These are phyloP conservation scores for Oreochromis aureus DNA, from an alignment of 2,113 vertebrate genomes.

Conservation along the genomic window DNA sequence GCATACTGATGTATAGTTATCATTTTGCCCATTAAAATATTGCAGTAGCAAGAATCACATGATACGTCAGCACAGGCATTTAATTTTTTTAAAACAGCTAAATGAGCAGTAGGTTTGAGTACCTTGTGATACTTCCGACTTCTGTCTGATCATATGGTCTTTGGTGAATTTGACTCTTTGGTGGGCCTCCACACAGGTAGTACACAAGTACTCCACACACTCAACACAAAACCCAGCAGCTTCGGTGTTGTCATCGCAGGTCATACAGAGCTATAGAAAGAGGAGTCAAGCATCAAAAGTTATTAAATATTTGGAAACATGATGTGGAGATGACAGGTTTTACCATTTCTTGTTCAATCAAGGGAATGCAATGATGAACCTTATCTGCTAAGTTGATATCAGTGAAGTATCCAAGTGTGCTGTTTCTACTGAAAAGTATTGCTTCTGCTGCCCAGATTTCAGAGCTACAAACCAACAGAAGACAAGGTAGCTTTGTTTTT, in stretches of 20 bases:
- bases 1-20: not conserved
- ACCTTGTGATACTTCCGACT: conserved; percentile 86
- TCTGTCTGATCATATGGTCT: conserved; percentile 89
- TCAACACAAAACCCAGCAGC: conserved; percentile 90
- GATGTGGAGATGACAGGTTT: not conserved
- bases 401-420: not conserved
- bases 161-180: conserved; percentile 94
- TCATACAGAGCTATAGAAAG: conserved; percentile 82
- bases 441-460: not conserved
- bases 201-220: conserved; percentile 91
- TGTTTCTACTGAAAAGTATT: not conserved
- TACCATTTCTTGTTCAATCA: not conserved
- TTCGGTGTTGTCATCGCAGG: conserved; percentile 91
- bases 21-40: not conserved
- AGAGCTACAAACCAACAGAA: not conserved
- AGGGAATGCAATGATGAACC: not conserved
- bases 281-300: not conserved
- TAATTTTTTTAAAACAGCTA: not conserved
- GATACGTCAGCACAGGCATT: not conserved
- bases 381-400: not conserved
- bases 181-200: conserved; percentile 91
- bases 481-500: not conserved
- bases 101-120: not conserved
- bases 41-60: not conserved
- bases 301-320: not conserved